Base-by-base conservation (phyloP, 2,888 invertebrate species). In the Dichetophora obliterata region DNA sequence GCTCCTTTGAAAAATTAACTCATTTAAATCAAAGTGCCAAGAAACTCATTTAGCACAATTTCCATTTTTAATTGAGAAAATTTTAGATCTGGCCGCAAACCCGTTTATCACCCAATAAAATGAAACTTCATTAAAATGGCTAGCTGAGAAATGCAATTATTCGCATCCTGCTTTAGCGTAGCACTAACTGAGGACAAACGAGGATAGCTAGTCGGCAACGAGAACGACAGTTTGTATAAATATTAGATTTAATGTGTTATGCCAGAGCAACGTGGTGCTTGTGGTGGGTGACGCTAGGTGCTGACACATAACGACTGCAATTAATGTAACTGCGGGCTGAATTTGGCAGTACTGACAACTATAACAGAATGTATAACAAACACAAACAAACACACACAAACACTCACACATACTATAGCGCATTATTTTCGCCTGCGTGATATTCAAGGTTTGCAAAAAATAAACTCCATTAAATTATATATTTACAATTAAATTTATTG, bases 111-210 rank as follows among this genome's bases (percentile, higher is more conserved):
- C 14, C 34, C n/a, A 37, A 37, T 27, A 34, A 34, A n/a, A n/a
- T n/a, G 19, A 16, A 34, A 34, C 31, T 65, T 65, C 63, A 65
- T 34, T 65, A 65, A 65, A 65, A 19, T 31, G 24, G 59, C 27
- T 59, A 14, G 59, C 22, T 34, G 34, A n/a, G 31, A 65, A 65
- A 31, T 65, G 31, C 63, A 65, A 65, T 34, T 65, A 34, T 65
- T 37, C 34, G 34, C 63, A 27, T 19, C n/a, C 19, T n/a, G 63
- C 31, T 27, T 63, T 63, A 27, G 31, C 5, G 16, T 5, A 63
- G 27, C 63, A 63, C 63, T 34, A 27, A 63, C 63, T 34, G 14
- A 27, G 24, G 24, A 59, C 57, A 24, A 27, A 11, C 8, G 24
- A 43, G 54, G n/a, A 22, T 54, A 22, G 19, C 52, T 4, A 5